Conservation (phyloP, 30 jellyfish, hydroid and myxozoan genomes). For the Morbakka virulenta region DNA sequence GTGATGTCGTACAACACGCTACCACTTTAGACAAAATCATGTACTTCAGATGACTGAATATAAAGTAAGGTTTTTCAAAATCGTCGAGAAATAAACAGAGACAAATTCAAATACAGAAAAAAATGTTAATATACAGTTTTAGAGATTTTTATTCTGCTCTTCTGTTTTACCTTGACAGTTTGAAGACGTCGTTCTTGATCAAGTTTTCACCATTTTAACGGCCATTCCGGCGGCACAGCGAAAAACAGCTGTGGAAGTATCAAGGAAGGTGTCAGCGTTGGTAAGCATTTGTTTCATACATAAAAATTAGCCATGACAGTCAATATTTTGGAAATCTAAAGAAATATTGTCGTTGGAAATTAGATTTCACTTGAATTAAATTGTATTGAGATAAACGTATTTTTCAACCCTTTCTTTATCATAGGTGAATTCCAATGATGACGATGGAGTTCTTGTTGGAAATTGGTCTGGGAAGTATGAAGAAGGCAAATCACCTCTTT, state of each 20-base stretch:
- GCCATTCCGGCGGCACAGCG: conserved; percentile 50
- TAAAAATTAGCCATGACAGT: not conserved
- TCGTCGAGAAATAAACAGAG: too few species aligned
- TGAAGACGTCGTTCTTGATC: conserved; percentile 74
- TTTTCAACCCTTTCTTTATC: not conserved
- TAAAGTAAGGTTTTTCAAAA: too few species aligned
- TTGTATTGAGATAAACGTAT: too few species aligned
- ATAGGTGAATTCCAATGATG: conserved; percentile 86
- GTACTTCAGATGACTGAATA: too few species aligned
- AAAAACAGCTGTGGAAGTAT: conserved; percentile 69
- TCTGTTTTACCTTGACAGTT: conserved; percentile 51
- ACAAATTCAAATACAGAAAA: too few species aligned
- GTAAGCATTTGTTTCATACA: conserved; percentile 45
- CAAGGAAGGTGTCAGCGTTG: conserved; percentile 76
- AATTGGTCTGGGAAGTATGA: conserved; percentile 94
- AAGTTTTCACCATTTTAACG: conserved; percentile 68
- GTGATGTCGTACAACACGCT: too few species aligned
- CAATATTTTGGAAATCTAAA: too few species aligned
- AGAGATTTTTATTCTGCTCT: too few species aligned
- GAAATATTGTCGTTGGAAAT: too few species aligned
- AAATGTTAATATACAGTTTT: too few species aligned
- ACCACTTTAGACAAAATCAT: too few species aligned
- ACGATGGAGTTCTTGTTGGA: conserved; percentile 90
- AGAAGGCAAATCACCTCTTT: conserved; percentile 89
- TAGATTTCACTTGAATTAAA: too few species aligned